Base-by-base conservation (phyloP, 1,140 invertebrate genomes). In the Telenomus remus region DNA sequence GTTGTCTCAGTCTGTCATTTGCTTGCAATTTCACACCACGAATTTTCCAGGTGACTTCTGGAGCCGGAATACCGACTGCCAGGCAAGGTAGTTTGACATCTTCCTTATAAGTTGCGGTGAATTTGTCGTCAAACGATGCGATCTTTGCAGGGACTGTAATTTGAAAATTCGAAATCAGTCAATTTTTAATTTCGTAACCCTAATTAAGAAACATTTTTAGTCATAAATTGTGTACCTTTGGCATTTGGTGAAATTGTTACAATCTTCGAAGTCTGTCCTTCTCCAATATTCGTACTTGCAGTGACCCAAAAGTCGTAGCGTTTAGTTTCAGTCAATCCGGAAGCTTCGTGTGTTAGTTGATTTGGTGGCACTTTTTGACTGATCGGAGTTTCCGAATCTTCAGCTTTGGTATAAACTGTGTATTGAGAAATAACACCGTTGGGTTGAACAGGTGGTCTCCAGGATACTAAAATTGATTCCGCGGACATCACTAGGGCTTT, bases 281-380 rank as follows among this genome's bases (percentile, higher is more conserved):
- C 96, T 5, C 96, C 96, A 80, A 97, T 96, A 64, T 94, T 94
- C 0, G 96, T 98, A 47, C 95, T 95, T 39, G 96, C 96, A 10
- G 96, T 97, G 0, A 98, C 95, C 95, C 96, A 97, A 87, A 98
- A 97, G 85, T 97, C 95, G 81, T 97, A 97, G 60, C 94, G 92
- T 49, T 91, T 89, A 78, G 93, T 93, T 78, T 94, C 92, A 78
- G 94, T 94, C 74, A 97, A 85, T 75, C 94, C 94, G 47, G 93
- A 93, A 8, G 95, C 94, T 84, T 97, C 96, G 89, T 91, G 90
- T 76, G 89, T 83, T 71, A 89, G 74, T 84, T 90, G 80, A 75
- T 86, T 88, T 0, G 84, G 85, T 12, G 87, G 85, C 75, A 94
- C 92, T 88, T 93, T 94, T 76, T 94, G 92, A 55, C 90, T 92